Conservation (phyloP, 1,140 invertebrate species). For the Acromyrmex echinatior region DNA sequence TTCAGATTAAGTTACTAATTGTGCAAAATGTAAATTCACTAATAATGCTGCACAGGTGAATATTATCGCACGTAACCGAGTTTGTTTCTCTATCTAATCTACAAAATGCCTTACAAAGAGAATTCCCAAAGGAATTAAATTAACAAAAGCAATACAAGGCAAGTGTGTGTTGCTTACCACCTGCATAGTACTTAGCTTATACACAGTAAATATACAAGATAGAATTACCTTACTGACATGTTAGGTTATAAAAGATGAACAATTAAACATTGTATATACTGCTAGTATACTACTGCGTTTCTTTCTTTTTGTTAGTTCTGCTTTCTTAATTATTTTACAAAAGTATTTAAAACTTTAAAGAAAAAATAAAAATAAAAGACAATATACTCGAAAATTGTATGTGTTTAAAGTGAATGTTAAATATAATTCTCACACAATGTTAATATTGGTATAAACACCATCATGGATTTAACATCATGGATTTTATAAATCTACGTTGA, state of each 20-base stretch:
- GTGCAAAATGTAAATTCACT: background rate
- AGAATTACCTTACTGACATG: background rate
- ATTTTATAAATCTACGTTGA: too few species aligned
- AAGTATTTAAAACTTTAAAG: background rate
- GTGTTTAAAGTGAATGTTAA: too few species aligned
- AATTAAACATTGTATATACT: too few species aligned
- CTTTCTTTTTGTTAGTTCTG: background rate
- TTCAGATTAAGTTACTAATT: background rate
- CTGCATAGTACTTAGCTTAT: background rate
- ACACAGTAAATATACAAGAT: conserved; percentile 1
- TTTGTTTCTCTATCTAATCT: conserved; percentile 26
- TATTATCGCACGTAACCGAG: background rate
- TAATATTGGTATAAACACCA: too few species aligned
- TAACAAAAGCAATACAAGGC: background rate
- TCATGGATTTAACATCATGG: too few species aligned
- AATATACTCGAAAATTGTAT: too few species aligned
- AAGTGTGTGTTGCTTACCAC: background rate
- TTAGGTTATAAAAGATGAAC: background rate
- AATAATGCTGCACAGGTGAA: background rate
- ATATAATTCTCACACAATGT: too few species aligned
- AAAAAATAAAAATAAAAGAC: background rate
- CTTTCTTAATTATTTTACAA: conserved; percentile 14
- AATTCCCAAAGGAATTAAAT: conserved; percentile 27
- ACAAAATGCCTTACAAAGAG: background rate
- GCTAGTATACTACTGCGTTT: background rate